Conservation (phyloP, 2,797 vertebrate genomes). For the Knipowitschia caucasica region DNA sequence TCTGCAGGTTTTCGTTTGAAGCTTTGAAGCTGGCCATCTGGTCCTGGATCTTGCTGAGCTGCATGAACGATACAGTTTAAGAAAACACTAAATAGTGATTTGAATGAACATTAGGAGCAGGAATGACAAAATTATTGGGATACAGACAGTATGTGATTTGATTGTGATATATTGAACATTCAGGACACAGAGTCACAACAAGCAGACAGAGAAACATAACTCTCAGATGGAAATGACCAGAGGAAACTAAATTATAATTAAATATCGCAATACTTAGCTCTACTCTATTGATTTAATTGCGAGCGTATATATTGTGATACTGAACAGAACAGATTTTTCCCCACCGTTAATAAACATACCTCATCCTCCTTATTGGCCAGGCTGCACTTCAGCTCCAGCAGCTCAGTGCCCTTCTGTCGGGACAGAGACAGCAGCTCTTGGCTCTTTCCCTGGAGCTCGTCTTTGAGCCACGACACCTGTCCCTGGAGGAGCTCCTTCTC, state of each 20-base stretch:
- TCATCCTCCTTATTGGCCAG: conserved; percentile 93
- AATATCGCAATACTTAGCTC: too few relatives aligned
- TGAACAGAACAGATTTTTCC: background rate
- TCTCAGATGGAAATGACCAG: too few relatives aligned
- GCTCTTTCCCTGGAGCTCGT: conserved; percentile 90
- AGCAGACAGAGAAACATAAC: too few relatives aligned
- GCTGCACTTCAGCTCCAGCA: conserved; percentile 88
- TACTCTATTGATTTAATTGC: too few relatives aligned
- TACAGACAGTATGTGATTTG: too few relatives aligned
- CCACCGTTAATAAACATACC: conserved; percentile 57
- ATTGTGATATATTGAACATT: too few relatives aligned
- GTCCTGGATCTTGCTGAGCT: conserved; percentile 87
- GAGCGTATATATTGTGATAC: background rate
- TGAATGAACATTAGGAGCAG: too few relatives aligned
- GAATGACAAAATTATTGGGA: too few relatives aligned
- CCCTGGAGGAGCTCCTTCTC: conserved; percentile 88
- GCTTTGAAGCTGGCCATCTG: conserved; percentile 85
- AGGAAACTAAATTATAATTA: too few relatives aligned
- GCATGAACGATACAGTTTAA: conserved; percentile 10
- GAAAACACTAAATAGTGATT: too few relatives aligned
- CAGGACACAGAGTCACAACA: too few relatives aligned
- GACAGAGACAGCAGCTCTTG: conserved; percentile 88
- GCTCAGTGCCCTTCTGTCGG: conserved; percentile 89
- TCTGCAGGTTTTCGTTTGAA: conserved; percentile 87
- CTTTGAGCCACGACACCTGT: conserved; percentile 89